Evolutionary conservation across 2,888 invertebrate species (phyloP), one percentile per base, ranked within the genome.

Genomic region (Camponotus fellah): DNA sequence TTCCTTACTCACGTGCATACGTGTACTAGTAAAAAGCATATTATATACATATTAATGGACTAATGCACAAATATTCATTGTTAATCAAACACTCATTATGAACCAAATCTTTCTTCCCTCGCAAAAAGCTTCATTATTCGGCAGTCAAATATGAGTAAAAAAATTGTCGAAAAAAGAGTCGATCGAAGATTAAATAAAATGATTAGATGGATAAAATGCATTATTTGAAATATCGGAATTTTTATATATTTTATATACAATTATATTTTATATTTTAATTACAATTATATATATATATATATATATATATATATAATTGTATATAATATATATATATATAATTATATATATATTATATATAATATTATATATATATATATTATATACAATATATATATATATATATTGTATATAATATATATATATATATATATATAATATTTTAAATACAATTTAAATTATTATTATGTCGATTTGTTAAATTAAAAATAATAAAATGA

Each of bases 21-120:
- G 6, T 56, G 3, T 32, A 43, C 77, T 34, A 21, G 8, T 76
- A 66, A 76, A 76, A 76, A 53, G n/a, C n/a, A 37, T 76, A 75
- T 17, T 14, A 37, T 76, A 75, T 17, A 6, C 37, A 17, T 17
- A 17, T 37, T 8, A 10, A 6, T 62, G 8, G n/a, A 53, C 5
- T 66, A 66, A 66, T 26, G 40, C 21, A 46, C 34, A 21, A 65
- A 17, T 21, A 21, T 14, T 21, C 34, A 49, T 37, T 17, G 34
- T 37, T 76, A 66, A 76, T 34, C 49, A 46, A 65, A 49, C n/a
- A 53, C 8, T n/a, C 26, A 26, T 26, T 26, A 26, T 26, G 26
- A 26, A 26, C 26, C 26, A 26, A 26, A 26, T 2, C 26, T 65
- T 49, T 49, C 46, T 34, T 12, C 34, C n/a, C 17, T 37, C 5